phyloP scores from a whole-genome alignment of 92 coral and sea anemone genomes.

The Heteractis magnifica region DNA sequence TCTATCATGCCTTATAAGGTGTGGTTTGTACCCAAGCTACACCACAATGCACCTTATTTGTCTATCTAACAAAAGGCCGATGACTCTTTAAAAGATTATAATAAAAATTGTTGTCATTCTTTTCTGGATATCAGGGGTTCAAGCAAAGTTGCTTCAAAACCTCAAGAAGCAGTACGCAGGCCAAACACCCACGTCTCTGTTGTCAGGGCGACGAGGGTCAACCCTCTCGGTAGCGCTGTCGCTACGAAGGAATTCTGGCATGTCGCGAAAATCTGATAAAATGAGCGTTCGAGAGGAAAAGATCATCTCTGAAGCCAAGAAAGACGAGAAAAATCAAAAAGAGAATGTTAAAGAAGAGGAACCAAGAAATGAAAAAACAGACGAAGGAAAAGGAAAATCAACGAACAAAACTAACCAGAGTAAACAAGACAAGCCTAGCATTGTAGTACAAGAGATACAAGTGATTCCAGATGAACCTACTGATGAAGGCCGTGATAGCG shows the following conservation, averaged over 20 bases:
- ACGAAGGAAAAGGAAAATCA: constrained; percentile 5
- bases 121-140: constrained; percentile 14
- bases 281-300: constrained; percentile 22
- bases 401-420: background rate
- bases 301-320: constrained; percentile 4
- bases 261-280: constrained; percentile 56
- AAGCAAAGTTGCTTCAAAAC: constrained; percentile 39
- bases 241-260: constrained; percentile 44
- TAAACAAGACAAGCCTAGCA: constrained; percentile 11
- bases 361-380: background rate
- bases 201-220: constrained; percentile 53
- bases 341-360: background rate
- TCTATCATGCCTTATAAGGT: no score
- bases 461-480: constrained; percentile 58
- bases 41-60: background rate
- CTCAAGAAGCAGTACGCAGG: constrained; percentile 34
- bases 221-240: constrained; percentile 38
- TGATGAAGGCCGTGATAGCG: constrained; percentile 26
- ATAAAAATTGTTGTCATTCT: background rate
- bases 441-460: constrained; percentile 61
- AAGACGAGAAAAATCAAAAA: background rate
- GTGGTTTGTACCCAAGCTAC: background rate
- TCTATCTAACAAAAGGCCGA: no score
- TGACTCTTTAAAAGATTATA: background rate
- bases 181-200: constrained; percentile 42